Conservation (phyloP, 2,888 invertebrate species). For the Chrysolina americana region DNA sequence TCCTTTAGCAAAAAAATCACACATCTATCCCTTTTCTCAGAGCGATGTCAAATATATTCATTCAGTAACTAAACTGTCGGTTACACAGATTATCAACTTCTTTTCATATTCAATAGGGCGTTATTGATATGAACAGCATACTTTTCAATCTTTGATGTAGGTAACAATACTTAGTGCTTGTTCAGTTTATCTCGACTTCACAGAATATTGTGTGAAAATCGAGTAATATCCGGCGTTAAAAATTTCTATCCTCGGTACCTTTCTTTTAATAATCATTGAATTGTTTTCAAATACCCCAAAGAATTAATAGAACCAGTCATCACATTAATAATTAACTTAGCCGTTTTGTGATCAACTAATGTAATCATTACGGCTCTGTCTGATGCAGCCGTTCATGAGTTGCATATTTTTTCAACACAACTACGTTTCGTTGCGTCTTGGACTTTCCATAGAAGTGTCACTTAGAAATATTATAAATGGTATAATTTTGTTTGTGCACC, state of each 20-base stretch:
- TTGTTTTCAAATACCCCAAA: neutral
- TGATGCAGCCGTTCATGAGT: constrained; percentile 64
- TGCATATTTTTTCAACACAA: constrained; percentile 63
- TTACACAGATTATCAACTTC: no score
- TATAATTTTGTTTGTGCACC: constrained; percentile 62
- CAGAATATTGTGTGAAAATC: neutral
- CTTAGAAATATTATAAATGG: constrained; percentile 69
- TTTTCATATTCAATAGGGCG: no score
- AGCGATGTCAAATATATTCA: no score
- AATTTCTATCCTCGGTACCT: no score
- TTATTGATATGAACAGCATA: no score
- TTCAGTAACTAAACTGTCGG: no score
- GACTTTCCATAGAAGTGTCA: constrained; percentile 67
- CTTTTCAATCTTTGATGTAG: no score
- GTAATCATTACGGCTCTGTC: constrained; percentile 56
- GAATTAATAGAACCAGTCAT: neutral
- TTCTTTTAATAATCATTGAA: neutral
- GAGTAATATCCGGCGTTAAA: no score
- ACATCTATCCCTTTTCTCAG: no score
- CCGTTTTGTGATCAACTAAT: neutral
- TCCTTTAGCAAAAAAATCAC: no score
- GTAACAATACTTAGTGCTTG: no score
- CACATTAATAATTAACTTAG: neutral
- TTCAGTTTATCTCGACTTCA: neutral
- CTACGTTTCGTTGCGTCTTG: constrained; percentile 63